Base-by-base conservation (phyloP, 2,797 vertebrate species). In the Lagorchestes hirsutus region DNA sequence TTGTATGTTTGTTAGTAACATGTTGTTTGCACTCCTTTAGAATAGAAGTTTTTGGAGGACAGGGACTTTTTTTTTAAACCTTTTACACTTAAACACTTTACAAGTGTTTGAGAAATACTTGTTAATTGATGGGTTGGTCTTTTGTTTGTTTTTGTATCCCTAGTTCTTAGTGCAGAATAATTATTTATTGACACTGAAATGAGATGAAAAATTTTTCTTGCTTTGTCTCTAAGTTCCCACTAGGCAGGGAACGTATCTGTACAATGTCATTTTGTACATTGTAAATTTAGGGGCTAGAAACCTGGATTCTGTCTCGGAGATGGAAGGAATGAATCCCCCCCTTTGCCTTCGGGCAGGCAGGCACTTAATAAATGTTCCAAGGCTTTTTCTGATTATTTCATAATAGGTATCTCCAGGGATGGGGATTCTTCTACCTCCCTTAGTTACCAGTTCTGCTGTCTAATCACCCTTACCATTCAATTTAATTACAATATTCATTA, bases 401-500 rank as follows among this genome's bases (percentile, higher is more conserved):
- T 87, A 27, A 87, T 87, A 46, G 74, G 8, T 46, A 27, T 87
- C 74, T 50, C 67, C 10, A 87, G 74, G 74, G 74, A 87, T 87
- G 74, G 74, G 74, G 74, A 87, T 87, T 87, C 74, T 87, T 87
- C 22, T 87, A 50, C 40, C 22, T 87, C 74, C 24, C 74, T 87
- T 87, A 87, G 40, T 87, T 87, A 87, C 40, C 74, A 87, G 40
- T 46, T 87, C 22, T 87, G 74, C 40, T 27, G 74, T 50, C 40
- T 87, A 87, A 87, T 87, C 74, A 87, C 74, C 74, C 74, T 46
- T 87, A 87, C 74, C 40, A 50, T 87, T 87, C 74, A 87, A 87
- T 87, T 87, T 87, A 87, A 87, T 87, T 87, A 87, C 74, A 87
- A 87, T 87, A 87, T 50, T 87, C 74, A 87, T 87, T 87, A 87